Evolutionary conservation across 2,113 vertebrate species (phyloP).

Genomic region (Pseudorectes ferrugineus): DNA sequence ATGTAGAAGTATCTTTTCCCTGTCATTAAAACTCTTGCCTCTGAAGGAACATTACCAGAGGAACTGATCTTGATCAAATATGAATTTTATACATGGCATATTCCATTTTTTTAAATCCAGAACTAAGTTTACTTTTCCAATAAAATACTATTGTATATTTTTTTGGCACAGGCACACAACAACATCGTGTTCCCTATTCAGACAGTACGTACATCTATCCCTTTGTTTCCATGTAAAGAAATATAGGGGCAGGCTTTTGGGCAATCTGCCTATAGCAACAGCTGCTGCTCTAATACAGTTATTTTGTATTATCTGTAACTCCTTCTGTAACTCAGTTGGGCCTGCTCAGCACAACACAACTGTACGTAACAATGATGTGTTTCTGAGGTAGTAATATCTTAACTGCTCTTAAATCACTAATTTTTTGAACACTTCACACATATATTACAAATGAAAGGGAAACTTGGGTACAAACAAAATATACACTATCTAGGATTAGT

Average conservation of each 20-base stretch:
- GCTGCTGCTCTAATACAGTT: neutral
- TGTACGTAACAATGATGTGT: accelerated
- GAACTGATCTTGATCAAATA: neutral
- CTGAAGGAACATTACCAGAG: neutral
- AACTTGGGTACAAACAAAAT: neutral
- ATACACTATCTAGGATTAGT: neutral
- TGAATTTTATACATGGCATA: neutral
- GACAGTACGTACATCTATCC: neutral
- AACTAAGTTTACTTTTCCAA: neutral
- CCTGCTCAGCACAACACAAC: neutral
- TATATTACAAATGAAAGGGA: neutral
- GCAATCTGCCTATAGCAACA: neutral
- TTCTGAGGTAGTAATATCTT: neutral
- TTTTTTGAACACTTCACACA: neutral
- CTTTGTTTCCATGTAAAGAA: neutral
- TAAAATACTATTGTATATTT: neutral
- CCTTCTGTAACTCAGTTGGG: neutral
- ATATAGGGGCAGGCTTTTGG: neutral
- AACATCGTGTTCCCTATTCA: neutral
- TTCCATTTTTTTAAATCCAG: neutral
- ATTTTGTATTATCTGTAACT: neutral
- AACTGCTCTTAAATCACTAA: neutral
- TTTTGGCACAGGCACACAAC: neutral
- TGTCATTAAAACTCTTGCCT: neutral
- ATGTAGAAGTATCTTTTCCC: neutral